These are phyloP conservation scores for Myiagra hebetior DNA, from an alignment of 2,113 vertebrate species.

Conservation along the genomic window DNA sequence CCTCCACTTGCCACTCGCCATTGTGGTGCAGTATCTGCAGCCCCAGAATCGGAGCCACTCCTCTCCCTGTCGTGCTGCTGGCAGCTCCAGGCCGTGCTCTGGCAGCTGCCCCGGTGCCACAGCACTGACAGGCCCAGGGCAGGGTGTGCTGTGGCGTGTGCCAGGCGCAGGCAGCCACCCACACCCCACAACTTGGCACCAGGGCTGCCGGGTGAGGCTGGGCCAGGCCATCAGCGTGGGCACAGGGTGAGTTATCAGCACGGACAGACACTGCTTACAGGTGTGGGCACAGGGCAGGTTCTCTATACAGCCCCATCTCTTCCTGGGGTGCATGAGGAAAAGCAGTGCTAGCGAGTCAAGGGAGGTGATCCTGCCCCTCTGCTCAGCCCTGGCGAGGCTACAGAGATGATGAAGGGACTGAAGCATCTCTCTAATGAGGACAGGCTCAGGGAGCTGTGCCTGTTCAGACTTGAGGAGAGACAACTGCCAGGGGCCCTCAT, in stretches of 20 bases:
- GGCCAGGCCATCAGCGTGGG: rapidly evolving
- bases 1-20: rapidly evolving
- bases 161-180: background rate
- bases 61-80: rapidly evolving
- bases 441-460: background rate
- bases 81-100: background rate
- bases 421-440: background rate
- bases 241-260: rapidly evolving
- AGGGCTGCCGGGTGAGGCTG: rapidly evolving
- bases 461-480: background rate
- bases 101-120: rapidly evolving
- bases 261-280: rapidly evolving
- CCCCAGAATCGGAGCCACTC: background rate
- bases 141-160: rapidly evolving
- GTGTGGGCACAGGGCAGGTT: rapidly evolving
- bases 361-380: background rate
- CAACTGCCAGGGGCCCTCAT: background rate
- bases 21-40: rapidly evolving
- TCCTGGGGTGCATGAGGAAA: background rate
- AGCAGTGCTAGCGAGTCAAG: background rate
- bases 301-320: background rate
- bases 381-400: background rate
- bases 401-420: background rate
- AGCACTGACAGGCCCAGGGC: background rate
- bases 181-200: rapidly evolving